phyloP scores from a whole-genome alignment of 2,888 invertebrate genomes.

The Hirtodrosophila alboralis region DNA sequence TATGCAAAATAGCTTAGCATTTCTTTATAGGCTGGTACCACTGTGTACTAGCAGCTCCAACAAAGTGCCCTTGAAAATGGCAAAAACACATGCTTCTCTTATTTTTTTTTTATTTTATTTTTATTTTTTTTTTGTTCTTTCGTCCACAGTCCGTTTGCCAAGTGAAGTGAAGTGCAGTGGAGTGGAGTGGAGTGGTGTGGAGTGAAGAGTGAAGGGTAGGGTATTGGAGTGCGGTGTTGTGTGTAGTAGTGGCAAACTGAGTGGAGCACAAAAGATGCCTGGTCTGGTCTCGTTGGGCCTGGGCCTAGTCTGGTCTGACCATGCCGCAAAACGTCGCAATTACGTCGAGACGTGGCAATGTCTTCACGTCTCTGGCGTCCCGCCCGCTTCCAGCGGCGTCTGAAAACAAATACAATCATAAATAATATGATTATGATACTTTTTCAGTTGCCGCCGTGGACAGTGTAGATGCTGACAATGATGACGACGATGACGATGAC shows the following conservation, averaged over 20 bases:
- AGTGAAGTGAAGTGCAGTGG: not conserved
- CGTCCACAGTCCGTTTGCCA: constrained; percentile 29
- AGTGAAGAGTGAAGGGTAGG: constrained; percentile 4
- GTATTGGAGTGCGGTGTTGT: constrained; percentile 8
- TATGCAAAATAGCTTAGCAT: too few species aligned
- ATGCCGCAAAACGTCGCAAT: constrained; percentile 67
- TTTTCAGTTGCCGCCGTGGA: constrained; percentile 24
- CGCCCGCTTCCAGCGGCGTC: constrained; percentile 23
- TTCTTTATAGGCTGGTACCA: constrained; percentile 12
- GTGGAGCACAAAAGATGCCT: constrained; percentile 24
- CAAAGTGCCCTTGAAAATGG: constrained; percentile 69
- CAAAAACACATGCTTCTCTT: constrained; percentile 66
- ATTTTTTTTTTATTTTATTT: too few species aligned
- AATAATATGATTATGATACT: constrained; percentile 78
- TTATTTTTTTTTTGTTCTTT: too few species aligned
- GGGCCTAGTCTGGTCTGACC: too few species aligned
- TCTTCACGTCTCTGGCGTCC: constrained; percentile 44
- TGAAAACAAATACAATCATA: constrained; percentile 74
- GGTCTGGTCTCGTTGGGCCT: too few species aligned
- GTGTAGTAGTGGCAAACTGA: constrained; percentile 11
- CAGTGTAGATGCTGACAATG: constrained; percentile 7
- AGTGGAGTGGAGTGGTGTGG: constrained; percentile 1
- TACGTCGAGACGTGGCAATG: constrained; percentile 63
- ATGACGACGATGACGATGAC: constrained; percentile 8
- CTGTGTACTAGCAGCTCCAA: constrained; percentile 32